A percentile compares a stretch with the other conserved stretches of the same genome.
These are phyloP conservation scores for Tribolium madens DNA, from an alignment of 1,140 invertebrate genomes.

Conservation along the genomic window DNA sequence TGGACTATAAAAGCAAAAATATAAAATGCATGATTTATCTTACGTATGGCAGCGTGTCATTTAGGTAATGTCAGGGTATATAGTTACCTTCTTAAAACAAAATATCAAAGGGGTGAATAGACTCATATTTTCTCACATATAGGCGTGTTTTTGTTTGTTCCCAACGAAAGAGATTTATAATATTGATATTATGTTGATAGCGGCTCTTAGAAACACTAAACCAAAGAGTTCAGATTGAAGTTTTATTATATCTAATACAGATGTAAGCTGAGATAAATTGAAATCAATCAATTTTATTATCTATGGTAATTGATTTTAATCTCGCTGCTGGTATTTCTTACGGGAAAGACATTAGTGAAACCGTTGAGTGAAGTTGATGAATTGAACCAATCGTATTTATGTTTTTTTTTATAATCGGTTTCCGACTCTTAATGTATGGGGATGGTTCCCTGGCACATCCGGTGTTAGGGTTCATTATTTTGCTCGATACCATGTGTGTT, in stretches of 20 bases:
- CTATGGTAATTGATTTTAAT: neutral
- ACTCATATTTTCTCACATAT: neutral
- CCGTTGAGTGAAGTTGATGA: neutral
- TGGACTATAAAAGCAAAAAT: neutral
- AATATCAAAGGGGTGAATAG: constrained; percentile 13
- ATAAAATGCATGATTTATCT: constrained; percentile 32
- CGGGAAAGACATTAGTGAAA: neutral
- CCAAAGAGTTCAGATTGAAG: neutral
- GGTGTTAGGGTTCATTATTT: constrained; percentile 11
- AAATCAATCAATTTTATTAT: neutral
- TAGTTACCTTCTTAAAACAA: constrained; percentile 4
- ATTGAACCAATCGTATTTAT: neutral
- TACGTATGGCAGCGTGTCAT: constrained; percentile 30
- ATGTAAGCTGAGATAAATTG: neutral
- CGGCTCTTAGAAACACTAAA: too few species aligned
- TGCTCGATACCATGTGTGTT: constrained; percentile 4
- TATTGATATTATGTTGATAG: too few species aligned
- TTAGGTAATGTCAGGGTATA: constrained; percentile 6
- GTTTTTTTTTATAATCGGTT: neutral
- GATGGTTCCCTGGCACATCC: neutral
- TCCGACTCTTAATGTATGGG: neutral
- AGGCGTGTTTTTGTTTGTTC: neutral
- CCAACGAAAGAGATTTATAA: too few species aligned
- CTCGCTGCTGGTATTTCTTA: neutral
- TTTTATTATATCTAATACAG: neutral